Conservation (phyloP, 2,888 invertebrate species). For the Philopedon plagiatum region DNA sequence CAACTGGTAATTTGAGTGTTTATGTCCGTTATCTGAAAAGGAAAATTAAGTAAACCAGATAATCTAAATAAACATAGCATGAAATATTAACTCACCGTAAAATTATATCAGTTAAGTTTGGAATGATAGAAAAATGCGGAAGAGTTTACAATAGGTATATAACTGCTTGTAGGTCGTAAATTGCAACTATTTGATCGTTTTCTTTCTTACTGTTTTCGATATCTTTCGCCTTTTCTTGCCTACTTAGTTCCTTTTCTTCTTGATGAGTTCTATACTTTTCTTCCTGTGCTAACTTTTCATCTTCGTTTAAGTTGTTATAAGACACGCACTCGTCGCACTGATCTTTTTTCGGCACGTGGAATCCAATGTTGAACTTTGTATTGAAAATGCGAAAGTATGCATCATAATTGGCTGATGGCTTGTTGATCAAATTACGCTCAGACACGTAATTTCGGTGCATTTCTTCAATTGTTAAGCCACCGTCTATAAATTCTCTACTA, state of each 20-base stretch:
- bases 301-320: constrained; percentile 18
- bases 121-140: background rate
- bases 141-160: background rate
- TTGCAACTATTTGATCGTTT: background rate
- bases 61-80: too few relatives aligned
- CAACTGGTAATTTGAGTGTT: too few relatives aligned
- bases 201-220: background rate
- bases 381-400: constrained; percentile 14
- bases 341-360: constrained; percentile 27
- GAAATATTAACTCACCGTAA: constrained; percentile 9
- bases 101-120: background rate
- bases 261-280: constrained; percentile 20
- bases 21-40: too few relatives aligned
- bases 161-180: background rate
- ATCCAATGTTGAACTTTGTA: constrained; percentile 20
- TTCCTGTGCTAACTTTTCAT: constrained; percentile 8
- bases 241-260: constrained; percentile 16
- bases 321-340: constrained; percentile 19
- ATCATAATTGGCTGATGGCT: background rate
- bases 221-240: background rate
- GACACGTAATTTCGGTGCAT: background rate
- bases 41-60: too few relatives aligned
- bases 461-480: background rate
- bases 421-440: background rate
- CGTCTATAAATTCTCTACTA: constrained; percentile 15